Percentiles rank a stretch among this genome's conserved stretches.
Evolutionary conservation across 1,140 invertebrate species (phyloP).

Genomic region (Drosophila littoralis): DNA sequence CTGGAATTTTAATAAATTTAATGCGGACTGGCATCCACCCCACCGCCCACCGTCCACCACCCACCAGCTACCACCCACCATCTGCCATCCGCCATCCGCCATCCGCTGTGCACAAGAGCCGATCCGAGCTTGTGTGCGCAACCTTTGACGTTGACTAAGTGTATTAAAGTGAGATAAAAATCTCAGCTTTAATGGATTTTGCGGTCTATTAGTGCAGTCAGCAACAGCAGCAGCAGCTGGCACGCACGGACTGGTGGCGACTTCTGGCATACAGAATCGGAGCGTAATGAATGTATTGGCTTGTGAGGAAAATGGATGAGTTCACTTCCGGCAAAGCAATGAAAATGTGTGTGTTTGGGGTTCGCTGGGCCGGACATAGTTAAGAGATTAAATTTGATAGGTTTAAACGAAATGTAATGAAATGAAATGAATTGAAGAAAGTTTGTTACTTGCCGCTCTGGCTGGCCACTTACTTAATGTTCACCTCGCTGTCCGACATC

Average conservation of each 20-base stretch:
- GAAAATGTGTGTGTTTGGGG: slow-evolving; percentile 48
- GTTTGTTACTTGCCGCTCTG: background rate
- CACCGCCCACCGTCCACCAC: background rate
- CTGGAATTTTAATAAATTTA: slow-evolving; percentile 83
- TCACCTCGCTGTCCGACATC: slow-evolving; percentile 77
- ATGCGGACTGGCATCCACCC: slow-evolving; percentile 40
- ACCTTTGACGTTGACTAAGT: slow-evolving; percentile 81
- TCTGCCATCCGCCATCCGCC: background rate
- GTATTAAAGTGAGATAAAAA: slow-evolving; percentile 82
- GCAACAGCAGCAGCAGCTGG: slow-evolving; percentile 14
- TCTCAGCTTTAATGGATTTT: slow-evolving; percentile 81
- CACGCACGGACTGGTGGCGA: slow-evolving; percentile 9
- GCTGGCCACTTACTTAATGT: slow-evolving; percentile 65
- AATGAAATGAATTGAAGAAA: slow-evolving; percentile 1
- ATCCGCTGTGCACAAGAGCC: background rate
- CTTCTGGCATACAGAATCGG: slow-evolving; percentile 23
- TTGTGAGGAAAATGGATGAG: slow-evolving; percentile 71
- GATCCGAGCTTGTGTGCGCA: slow-evolving; percentile 35
- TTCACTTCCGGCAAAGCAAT: slow-evolving; percentile 64
- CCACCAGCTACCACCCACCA: background rate
- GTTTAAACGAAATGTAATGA: slow-evolving; percentile 34
- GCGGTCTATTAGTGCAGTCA: slow-evolving; percentile 77
- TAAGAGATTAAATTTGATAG: slow-evolving; percentile 49
- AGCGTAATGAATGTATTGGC: slow-evolving; percentile 78
- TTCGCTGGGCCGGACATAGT: slow-evolving; percentile 18